Evolutionary conservation across 2,888 invertebrate genomes (phyloP).

Genomic region (Eudemis profundana): DNA sequence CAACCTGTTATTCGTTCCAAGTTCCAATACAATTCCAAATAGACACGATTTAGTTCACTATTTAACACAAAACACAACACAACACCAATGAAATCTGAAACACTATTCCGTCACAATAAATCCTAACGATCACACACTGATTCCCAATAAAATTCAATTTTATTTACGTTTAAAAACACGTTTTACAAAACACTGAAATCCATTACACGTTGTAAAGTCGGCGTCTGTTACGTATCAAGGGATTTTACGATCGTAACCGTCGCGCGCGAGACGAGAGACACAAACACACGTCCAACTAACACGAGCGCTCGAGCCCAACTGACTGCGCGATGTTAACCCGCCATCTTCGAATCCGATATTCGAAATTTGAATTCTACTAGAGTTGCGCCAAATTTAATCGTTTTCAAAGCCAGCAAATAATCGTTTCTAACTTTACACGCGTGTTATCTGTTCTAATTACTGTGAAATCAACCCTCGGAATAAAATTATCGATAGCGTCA

Average conservation of each 20-base stretch:
- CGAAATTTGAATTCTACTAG: conserved; percentile 50
- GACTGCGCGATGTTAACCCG: conserved; percentile 49
- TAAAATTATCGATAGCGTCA: conserved; percentile 23
- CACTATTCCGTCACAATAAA: conserved; percentile 57
- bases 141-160: conserved; percentile 53
- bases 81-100: conserved; percentile 52
- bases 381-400: conserved; percentile 38
- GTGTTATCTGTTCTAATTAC: conserved; percentile 32
- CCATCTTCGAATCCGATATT: conserved; percentile 56
- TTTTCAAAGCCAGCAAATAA: conserved; percentile 17
- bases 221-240: conserved; percentile 50
- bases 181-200: conserved; percentile 60
- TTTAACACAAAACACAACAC: conserved; percentile 54
- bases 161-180: conserved; percentile 43
- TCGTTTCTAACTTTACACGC: conserved; percentile 12
- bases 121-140: conserved; percentile 55
- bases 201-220: conserved; percentile 50
- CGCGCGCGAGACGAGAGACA: conserved; percentile 11
- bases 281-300: conserved; percentile 42
- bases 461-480: conserved; percentile 37
- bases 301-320: conserved; percentile 62
- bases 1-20: conserved; percentile 53
- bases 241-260: conserved; percentile 56
- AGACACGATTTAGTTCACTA: conserved; percentile 44
- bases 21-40: conserved; percentile 47